These are phyloP conservation scores for Helostoma temminkii DNA, from an alignment of 2,797 vertebrate species.

Conservation along the genomic window DNA sequence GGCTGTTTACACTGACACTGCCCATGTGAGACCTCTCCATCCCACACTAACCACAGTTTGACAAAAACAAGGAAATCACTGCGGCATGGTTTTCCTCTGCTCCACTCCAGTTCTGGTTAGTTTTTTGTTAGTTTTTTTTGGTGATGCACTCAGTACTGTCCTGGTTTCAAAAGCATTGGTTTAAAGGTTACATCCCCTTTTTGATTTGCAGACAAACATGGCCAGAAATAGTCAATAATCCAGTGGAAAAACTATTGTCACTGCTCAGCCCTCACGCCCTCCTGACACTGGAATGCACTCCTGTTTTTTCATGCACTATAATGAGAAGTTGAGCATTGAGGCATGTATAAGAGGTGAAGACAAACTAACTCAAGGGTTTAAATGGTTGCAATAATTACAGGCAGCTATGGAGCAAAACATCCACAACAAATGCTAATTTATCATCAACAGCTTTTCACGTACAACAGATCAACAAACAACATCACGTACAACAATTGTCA, in stretches of 20 bases:
- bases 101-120: background rate
- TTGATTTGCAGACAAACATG: conserved; percentile 51
- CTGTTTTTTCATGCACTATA: conserved; percentile 23
- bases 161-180: conserved; percentile 51
- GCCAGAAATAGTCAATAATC: conserved; percentile 66
- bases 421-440: conserved; percentile 51
- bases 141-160: conserved; percentile 34
- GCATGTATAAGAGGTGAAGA: conserved; percentile 30
- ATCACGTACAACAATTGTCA: conserved; percentile 45
- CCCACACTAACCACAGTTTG: conserved; percentile 59
- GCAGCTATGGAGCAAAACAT: conserved; percentile 28
- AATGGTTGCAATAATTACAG: conserved; percentile 63
- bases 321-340: conserved; percentile 43
- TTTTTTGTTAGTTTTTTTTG: background rate
- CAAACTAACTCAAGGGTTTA: conserved; percentile 42
- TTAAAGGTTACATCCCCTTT: conserved; percentile 56
- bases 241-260: conserved; percentile 64
- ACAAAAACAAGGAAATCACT: conserved; percentile 71
- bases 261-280: conserved; percentile 28
- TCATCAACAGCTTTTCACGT: conserved; percentile 22
- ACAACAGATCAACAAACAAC: conserved; percentile 49
- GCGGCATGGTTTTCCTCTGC: conserved; percentile 30
- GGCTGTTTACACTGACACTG: conserved; percentile 51
- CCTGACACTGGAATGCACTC: conserved; percentile 31
- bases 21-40: conserved; percentile 51